Percentiles rank a stretch among this genome's conserved stretches.
Conservation (phyloP, 2,797 vertebrate genomes). For the Coendou prehensilis region DNA sequence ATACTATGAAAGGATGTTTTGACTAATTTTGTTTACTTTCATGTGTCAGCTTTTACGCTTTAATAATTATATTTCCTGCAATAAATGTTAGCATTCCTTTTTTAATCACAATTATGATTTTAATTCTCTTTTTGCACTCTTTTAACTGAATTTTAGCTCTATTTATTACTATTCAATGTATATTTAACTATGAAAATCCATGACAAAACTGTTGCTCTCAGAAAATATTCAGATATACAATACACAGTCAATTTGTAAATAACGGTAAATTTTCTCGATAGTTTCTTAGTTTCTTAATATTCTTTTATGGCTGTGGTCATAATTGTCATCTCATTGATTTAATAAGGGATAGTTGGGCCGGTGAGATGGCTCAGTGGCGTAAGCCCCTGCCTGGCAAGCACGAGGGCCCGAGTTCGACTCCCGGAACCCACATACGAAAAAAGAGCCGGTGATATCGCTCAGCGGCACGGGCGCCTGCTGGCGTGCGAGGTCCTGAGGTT, state of each 20-base stretch:
- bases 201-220: background rate
- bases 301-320: background rate
- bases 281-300: background rate
- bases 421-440: too few species aligned
- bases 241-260: background rate
- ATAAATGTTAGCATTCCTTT: background rate
- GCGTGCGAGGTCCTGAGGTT: too few species aligned
- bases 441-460: too few species aligned
- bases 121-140: background rate
- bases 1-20: background rate
- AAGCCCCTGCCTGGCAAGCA: too few species aligned
- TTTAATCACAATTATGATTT: background rate
- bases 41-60: background rate
- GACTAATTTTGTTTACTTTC: background rate
- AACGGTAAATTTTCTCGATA: background rate
- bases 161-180: background rate
- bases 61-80: background rate
- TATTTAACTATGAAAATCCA: background rate
- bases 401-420: too few species aligned
- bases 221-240: background rate
- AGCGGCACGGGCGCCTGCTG: too few species aligned
- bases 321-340: background rate
- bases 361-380: too few species aligned
- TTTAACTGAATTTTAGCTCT: background rate
- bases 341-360: background rate